A percentile compares a stretch with the other conserved stretches of the same genome.
These are phyloP conservation scores for Labia minor DNA, from an alignment of 2,888 invertebrate genomes.

Conservation along the genomic window DNA sequence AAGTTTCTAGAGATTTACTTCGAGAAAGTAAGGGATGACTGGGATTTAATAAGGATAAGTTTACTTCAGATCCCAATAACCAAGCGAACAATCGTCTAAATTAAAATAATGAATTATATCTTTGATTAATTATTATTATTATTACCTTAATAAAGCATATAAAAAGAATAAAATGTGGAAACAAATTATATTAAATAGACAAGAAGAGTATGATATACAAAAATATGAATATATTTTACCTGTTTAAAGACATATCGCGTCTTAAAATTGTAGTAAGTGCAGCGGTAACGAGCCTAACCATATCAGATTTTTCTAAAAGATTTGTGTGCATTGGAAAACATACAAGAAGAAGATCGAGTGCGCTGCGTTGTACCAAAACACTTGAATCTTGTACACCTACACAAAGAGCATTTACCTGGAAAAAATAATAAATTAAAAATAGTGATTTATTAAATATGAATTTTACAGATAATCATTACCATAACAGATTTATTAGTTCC, in stretches of 20 bases:
- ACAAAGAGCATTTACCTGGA: slow-evolving; percentile 61
- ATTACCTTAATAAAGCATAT: neutral
- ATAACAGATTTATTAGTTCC: slow-evolving; percentile 74
- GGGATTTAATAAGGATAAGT: slow-evolving; percentile 37
- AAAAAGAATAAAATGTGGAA: too few species aligned
- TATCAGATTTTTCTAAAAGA: slow-evolving; percentile 54
- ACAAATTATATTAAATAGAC: too few species aligned
- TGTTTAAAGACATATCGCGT: slow-evolving; percentile 84
- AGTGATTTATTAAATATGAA: neutral
- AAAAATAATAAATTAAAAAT: slow-evolving; percentile 23
- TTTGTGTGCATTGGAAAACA: slow-evolving; percentile 78
- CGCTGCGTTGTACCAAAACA: slow-evolving; percentile 73
- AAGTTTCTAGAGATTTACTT: slow-evolving; percentile 34
- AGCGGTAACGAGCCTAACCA: slow-evolving; percentile 60
- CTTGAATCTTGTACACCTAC: slow-evolving; percentile 67
- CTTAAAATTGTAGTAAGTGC: slow-evolving; percentile 63
- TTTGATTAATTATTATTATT: neutral
- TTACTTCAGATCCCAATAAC: slow-evolving; percentile 64
- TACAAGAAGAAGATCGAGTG: slow-evolving; percentile 67
- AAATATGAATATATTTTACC: slow-evolving; percentile 38
- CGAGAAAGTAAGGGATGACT: slow-evolving; percentile 34
- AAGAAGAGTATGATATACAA: neutral
- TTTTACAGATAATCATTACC: slow-evolving; percentile 48
- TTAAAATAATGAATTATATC: too few species aligned
- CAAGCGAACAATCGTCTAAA: slow-evolving; percentile 67